Base-by-base conservation (phyloP, 2,797 vertebrate species). In the Manis crassicaudata region DNA sequence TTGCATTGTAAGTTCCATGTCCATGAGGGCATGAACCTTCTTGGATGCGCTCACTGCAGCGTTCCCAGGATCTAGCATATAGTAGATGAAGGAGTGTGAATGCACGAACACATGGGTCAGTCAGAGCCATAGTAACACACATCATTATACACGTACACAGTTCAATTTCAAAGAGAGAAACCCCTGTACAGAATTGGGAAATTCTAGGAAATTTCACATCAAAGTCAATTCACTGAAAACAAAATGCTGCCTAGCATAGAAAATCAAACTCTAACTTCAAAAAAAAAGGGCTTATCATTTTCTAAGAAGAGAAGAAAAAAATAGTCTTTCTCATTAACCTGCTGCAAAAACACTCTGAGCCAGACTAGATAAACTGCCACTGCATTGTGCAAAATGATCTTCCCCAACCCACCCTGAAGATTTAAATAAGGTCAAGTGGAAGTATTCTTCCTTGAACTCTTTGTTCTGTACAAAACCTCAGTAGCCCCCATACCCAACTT, bases 151-250 rank as follows among this genome's bases (percentile, higher is more conserved):
- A 84, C 17, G 46, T 67, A 72, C 18, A 63, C 14, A 79, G 86
- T 40, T 95, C 46, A 83, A 9, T 75, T 93, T 95, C 85, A 86
- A 83, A 96, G 75, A 40, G 68, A 92, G 46, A 96, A 85, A 86
- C 25, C 10, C 85, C 87, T 80, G 62, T 83, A 52, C 50, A 85
- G 67, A 96, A 76, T 90, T 87, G 76, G 94, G 46, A 90, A 80
- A 96, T 89, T 46, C 46, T 65, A 84, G 70, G 80, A 92, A 37
- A 91, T 93, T 83, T 96, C 37, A 92, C 54, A 88, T 86, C 77
- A 95, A 83, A 68, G 80, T 91, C 68, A 96, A 68, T 86, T 93
- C 62, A 92, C 27, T 91, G 95, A 92, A 92, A 94, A 95, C 54
- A 85, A 92, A 96, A 84, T 73, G 29, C 67, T 90, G 29, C 54